Percentiles rank a stretch among this genome's conserved stretches.
phyloP scores from a whole-genome alignment of 1,140 invertebrate species.

The Trinorchestia longiramus region DNA sequence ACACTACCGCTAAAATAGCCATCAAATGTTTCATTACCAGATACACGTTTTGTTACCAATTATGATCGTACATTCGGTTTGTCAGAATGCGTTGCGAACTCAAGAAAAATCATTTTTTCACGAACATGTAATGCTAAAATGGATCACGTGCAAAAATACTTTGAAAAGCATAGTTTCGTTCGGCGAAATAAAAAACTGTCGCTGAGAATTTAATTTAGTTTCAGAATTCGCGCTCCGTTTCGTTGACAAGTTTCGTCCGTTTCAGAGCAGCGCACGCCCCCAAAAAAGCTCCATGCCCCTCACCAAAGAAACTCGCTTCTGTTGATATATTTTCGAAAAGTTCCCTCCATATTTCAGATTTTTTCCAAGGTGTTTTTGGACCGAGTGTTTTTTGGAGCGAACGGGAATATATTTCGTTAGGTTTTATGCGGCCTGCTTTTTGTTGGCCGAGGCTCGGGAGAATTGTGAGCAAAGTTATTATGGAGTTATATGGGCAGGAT shows the following conservation, averaged over 20 bases:
- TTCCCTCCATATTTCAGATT: conserved; percentile 43
- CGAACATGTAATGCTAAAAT: neutral
- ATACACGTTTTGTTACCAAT: neutral
- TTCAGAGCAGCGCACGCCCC: neutral
- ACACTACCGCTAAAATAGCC: neutral
- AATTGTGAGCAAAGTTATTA: conserved; percentile 55
- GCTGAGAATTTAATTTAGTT: neutral
- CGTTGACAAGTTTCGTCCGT: conserved; percentile 35
- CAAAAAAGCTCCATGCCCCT: neutral
- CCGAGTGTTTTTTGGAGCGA: neutral
- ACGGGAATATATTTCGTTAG: conserved; percentile 34
- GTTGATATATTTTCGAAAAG: conserved; percentile 54
- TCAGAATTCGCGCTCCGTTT: neutral
- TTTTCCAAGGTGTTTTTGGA: neutral
- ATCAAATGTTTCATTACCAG: neutral
- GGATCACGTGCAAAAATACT: neutral
- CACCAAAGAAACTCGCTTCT: conserved; percentile 4
- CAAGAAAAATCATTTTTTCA: neutral
- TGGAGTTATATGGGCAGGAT: conserved; percentile 47
- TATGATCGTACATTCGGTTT: neutral
- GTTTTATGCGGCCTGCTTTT: conserved; percentile 26
- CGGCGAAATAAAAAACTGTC: neutral
- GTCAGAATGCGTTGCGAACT: neutral
- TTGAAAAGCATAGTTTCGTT: neutral
- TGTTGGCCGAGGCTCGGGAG: conserved; percentile 2